Evolutionary conservation across 2,113 vertebrate species (phyloP).

Genomic region (Psilopsiagon aymara): DNA sequence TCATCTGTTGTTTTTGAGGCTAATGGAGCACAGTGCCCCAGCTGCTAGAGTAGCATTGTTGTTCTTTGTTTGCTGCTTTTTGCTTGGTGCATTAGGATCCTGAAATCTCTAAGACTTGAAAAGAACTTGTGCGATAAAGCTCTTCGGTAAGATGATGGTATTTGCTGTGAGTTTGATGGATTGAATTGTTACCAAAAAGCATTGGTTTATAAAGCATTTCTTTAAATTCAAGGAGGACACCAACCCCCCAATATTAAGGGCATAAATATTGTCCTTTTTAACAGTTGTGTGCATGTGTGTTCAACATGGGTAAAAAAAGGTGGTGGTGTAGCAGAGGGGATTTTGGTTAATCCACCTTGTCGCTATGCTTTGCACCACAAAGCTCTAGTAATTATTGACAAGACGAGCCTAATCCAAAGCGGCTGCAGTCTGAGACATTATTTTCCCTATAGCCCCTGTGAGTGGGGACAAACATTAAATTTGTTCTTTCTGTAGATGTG

Average conservation of each 20-base stretch:
- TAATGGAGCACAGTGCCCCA: accelerated
- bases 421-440: neutral
- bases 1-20: neutral
- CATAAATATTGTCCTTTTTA: neutral
- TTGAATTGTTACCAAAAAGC: neutral
- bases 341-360: constrained; percentile 23
- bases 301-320: neutral
- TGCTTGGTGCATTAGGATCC: neutral
- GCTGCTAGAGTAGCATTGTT: neutral
- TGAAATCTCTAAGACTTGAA: neutral
- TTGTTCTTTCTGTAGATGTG: neutral
- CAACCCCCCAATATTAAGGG: neutral
- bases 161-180: neutral
- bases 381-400: constrained; percentile 40
- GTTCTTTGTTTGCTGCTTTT: neutral
- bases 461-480: neutral
- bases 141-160: neutral
- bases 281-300: neutral
- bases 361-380: neutral
- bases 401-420: neutral
- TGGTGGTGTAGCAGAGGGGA: neutral
- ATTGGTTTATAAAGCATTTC: neutral
- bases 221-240: neutral
- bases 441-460: neutral
- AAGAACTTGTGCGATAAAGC: neutral